phyloP scores from a whole-genome alignment of 2,888 invertebrate species.

The Caenorhabditis doughertyi region DNA sequence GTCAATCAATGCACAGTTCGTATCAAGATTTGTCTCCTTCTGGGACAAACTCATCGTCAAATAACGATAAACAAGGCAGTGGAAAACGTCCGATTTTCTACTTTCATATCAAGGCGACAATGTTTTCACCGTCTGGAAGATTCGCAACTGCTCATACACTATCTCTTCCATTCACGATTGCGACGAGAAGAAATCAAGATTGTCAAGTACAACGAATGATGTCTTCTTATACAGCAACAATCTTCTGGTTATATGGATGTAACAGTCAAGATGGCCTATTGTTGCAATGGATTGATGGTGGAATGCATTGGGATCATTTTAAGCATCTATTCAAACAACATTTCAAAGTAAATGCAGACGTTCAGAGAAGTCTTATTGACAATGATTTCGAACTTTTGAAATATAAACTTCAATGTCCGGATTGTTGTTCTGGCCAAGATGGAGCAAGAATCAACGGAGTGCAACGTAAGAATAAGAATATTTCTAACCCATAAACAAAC shows the following conservation, averaged over 20 bases:
- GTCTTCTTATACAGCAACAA: constrained; percentile 82
- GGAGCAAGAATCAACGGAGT: constrained; percentile 73
- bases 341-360: constrained; percentile 80
- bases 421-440: constrained; percentile 74
- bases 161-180: constrained; percentile 81
- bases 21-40: constrained; percentile 77
- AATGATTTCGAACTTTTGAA: constrained; percentile 80
- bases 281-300: constrained; percentile 76
- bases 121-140: constrained; percentile 78
- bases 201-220: constrained; percentile 83
- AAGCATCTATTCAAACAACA: constrained; percentile 80
- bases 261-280: constrained; percentile 79
- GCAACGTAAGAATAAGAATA: constrained; percentile 63
- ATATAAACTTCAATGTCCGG: constrained; percentile 81
- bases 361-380: constrained; percentile 76
- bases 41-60: constrained; percentile 49
- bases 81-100: constrained; percentile 82
- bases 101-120: constrained; percentile 80
- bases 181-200: constrained; percentile 81
- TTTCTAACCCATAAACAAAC: background rate
- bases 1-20: constrained; percentile 76
- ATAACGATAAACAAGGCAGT: constrained; percentile 67
- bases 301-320: constrained; percentile 81
- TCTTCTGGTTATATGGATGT: constrained; percentile 81
- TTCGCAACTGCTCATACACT: constrained; percentile 82